phyloP scores from a whole-genome alignment of 2,797 vertebrate species.

The Epinephelus awoara region DNA sequence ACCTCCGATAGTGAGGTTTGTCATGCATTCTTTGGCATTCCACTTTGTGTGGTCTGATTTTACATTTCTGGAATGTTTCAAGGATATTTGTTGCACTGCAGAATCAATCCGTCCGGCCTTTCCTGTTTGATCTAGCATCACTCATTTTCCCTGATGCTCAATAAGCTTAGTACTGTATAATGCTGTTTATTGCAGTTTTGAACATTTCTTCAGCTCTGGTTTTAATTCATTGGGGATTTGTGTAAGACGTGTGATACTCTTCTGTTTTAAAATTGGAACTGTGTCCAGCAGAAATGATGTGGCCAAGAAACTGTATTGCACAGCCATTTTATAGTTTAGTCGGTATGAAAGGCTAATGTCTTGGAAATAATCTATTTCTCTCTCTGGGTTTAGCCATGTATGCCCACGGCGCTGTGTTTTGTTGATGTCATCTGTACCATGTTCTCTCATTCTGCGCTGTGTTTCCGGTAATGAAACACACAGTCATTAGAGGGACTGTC shows the following conservation, averaged over 20 bases:
- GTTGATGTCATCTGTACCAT: conserved; percentile 20
- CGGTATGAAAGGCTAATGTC: conserved; percentile 30
- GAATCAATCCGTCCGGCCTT: neutral
- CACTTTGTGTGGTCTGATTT: conserved; percentile 43
- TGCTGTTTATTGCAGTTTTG: no score
- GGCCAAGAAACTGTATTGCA: conserved; percentile 3
- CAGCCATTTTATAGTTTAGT: conserved; percentile 8
- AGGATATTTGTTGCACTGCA: neutral
- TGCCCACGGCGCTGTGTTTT: conserved; percentile 14
- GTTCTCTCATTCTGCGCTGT: conserved; percentile 32
- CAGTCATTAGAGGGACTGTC: conserved; percentile 45
- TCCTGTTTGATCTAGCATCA: neutral
- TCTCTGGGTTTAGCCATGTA: conserved; percentile 19
- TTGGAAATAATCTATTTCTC: conserved; percentile 38
- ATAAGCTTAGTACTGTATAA: neutral
- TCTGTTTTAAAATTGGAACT: neutral
- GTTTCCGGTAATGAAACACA: conserved; percentile 52
- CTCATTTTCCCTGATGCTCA: neutral
- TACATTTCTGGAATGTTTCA: conserved; percentile 1
- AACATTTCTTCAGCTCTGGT: no score
- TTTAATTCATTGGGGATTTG: neutral
- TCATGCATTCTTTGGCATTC: conserved; percentile 21
- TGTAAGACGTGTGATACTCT: neutral
- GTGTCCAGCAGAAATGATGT: conserved; percentile 6
- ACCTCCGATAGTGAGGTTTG: conserved; percentile 28